Evolutionary conservation across 2,888 invertebrate genomes (phyloP).

Genomic region (Rhabditophanes sp.): DNA sequence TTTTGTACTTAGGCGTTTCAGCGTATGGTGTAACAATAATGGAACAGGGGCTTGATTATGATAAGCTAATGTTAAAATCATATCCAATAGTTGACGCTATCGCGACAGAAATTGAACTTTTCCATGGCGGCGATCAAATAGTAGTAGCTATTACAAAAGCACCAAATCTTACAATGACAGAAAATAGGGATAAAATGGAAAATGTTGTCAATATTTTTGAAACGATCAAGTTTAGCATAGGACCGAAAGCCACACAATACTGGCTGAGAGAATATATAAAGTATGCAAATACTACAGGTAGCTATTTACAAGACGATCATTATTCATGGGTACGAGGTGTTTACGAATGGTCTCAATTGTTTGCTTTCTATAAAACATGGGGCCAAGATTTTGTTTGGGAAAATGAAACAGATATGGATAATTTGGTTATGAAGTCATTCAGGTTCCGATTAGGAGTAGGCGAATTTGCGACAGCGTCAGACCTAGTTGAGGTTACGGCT

Average conservation of each 20-base stretch:
- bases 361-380: constrained; percentile 42
- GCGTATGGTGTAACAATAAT: constrained; percentile 61
- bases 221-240: constrained; percentile 28
- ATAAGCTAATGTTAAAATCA: constrained; percentile 33
- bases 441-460: constrained; percentile 41
- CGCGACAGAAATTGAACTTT: constrained; percentile 34
- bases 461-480: constrained; percentile 31
- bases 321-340: constrained; percentile 39
- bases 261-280: constrained; percentile 41
- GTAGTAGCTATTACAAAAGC: constrained; percentile 36
- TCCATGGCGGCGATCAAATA: constrained; percentile 43
- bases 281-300: constrained; percentile 32
- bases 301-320: constrained; percentile 32
- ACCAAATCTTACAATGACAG: constrained; percentile 26
- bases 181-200: constrained; percentile 28
- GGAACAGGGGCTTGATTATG: constrained; percentile 41
- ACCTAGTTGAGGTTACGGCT: constrained; percentile 27
- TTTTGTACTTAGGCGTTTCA: constrained; percentile 57
- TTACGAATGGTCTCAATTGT: constrained; percentile 39
- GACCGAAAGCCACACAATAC: constrained; percentile 32
- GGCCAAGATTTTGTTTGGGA: constrained; percentile 41
- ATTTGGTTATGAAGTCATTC: constrained; percentile 19
- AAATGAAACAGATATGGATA: constrained; percentile 18
- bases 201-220: constrained; percentile 32
- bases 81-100: constrained; percentile 36